These are phyloP conservation scores for Pogonocichla stellata DNA, from an alignment of 2,113 vertebrate genomes.

Conservation along the genomic window DNA sequence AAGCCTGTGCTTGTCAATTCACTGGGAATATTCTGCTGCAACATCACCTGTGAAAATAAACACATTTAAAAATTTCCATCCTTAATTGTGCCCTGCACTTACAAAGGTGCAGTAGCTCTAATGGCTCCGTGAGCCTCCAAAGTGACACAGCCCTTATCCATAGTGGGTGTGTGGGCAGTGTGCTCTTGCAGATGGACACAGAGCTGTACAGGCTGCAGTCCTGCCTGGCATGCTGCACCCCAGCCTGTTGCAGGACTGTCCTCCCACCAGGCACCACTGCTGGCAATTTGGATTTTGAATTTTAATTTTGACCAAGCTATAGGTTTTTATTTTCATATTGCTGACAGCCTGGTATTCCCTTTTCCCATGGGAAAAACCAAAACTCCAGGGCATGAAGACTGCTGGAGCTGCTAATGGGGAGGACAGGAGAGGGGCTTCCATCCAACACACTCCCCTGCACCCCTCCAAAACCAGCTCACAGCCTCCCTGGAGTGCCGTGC, in stretches of 20 bases:
- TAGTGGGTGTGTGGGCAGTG: not conserved
- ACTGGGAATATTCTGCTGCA: not conserved
- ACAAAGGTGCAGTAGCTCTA: accelerated
- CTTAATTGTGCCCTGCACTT: not conserved
- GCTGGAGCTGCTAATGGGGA: not conserved
- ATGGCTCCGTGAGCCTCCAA: accelerated
- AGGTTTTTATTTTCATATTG: not conserved
- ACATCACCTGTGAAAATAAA: not conserved
- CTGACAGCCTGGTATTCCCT: no score
- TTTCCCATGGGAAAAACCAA: not conserved
- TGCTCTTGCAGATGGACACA: not conserved
- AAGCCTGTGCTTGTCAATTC: not conserved
- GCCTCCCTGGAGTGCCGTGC: accelerated
- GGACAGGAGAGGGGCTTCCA: not conserved
- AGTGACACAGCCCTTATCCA: accelerated
- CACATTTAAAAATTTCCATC: not conserved
- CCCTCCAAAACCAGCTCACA: not conserved
- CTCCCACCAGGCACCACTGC: not conserved
- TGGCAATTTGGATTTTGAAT: not conserved
- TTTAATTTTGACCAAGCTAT: not conserved
- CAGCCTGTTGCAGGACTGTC: not conserved
- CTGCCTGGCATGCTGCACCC: accelerated
- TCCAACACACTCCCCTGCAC: accelerated
- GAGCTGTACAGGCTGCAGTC: not conserved
- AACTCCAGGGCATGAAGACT: not conserved